phyloP scores from a whole-genome alignment of 2,888 invertebrate species.

The Drosophila helvetica region DNA sequence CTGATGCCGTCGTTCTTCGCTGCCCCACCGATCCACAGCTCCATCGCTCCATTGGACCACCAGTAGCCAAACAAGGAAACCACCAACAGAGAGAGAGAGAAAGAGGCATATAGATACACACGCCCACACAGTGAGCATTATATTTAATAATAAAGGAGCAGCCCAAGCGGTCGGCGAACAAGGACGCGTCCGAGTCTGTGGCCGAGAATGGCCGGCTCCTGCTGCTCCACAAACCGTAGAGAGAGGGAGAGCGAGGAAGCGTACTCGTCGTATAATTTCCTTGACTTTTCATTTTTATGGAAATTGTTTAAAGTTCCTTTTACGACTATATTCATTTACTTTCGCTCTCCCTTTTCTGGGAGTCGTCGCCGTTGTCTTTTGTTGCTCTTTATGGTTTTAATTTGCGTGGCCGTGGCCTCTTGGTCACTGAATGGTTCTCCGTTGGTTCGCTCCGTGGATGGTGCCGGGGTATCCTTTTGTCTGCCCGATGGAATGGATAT shows the following conservation, averaged over 20 bases:
- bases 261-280: slow-evolving; percentile 56
- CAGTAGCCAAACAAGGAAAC: slow-evolving; percentile 27
- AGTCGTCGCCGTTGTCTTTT: slow-evolving; percentile 24
- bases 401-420: slow-evolving; percentile 37
- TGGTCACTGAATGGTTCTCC: slow-evolving; percentile 6
- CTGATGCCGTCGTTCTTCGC: slow-evolving; percentile 6
- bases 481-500: slow-evolving; percentile 6
- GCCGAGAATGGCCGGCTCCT: background rate
- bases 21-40: background rate
- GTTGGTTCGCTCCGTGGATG: slow-evolving; percentile 19
- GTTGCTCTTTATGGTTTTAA: slow-evolving; percentile 53
- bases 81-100: slow-evolving; percentile 21
- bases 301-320: slow-evolving; percentile 69
- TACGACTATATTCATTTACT: slow-evolving; percentile 65
- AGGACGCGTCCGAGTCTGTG: slow-evolving; percentile 14
- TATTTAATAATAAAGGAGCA: slow-evolving; percentile 64
- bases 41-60: slow-evolving; percentile 22
- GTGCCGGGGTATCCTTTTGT: slow-evolving; percentile 36
- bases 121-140: slow-evolving; percentile 51
- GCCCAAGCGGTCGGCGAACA: slow-evolving; percentile 13
- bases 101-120: slow-evolving; percentile 14
- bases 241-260: background rate
- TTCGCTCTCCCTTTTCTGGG: slow-evolving; percentile 30
- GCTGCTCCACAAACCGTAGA: background rate
- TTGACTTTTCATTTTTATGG: slow-evolving; percentile 75